phyloP scores from a whole-genome alignment of 2,888 invertebrate species.

The Caenorhabditis sp. region DNA sequence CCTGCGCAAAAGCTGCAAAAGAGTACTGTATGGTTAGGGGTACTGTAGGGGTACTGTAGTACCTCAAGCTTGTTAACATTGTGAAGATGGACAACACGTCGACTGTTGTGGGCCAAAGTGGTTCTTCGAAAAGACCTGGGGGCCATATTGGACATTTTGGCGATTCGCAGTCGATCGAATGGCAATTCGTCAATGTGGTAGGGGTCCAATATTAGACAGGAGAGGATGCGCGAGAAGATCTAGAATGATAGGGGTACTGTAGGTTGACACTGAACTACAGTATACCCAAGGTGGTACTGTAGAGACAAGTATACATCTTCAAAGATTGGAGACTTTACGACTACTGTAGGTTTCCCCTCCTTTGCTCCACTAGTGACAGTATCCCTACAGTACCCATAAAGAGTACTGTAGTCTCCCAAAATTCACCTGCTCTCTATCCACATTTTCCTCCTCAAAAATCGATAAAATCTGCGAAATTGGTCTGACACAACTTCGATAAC shows the following conservation, averaged over 20 bases:
- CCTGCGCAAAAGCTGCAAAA: conserved; percentile 16
- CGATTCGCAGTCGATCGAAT: conserved; percentile 10
- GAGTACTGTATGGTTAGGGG: no score
- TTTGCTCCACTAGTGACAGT: no score
- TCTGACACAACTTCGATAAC: conserved; percentile 26
- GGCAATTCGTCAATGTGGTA: conserved; percentile 35
- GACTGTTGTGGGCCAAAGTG: conserved; percentile 33
- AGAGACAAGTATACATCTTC: no score
- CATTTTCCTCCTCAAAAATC: neutral
- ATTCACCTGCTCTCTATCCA: neutral
- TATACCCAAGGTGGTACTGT: no score
- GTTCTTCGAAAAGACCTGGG: conserved; percentile 7
- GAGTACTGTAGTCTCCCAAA: neutral
- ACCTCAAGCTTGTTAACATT: conserved; percentile 24
- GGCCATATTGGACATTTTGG: neutral
- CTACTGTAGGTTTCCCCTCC: no score
- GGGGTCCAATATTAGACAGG: conserved; percentile 21
- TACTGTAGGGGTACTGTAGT: no score
- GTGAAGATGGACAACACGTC: conserved; percentile 36
- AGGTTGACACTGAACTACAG: no score
- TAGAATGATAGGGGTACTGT: neutral
- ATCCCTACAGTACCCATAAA: no score
- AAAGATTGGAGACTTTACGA: no score
- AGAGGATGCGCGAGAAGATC: neutral
- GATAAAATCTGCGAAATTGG: conserved; percentile 17